Evolutionary conservation across 2,888 invertebrate genomes (phyloP), one percentile per base, ranked within the genome.

Genomic region (Megaustenia siamemsis): DNA sequence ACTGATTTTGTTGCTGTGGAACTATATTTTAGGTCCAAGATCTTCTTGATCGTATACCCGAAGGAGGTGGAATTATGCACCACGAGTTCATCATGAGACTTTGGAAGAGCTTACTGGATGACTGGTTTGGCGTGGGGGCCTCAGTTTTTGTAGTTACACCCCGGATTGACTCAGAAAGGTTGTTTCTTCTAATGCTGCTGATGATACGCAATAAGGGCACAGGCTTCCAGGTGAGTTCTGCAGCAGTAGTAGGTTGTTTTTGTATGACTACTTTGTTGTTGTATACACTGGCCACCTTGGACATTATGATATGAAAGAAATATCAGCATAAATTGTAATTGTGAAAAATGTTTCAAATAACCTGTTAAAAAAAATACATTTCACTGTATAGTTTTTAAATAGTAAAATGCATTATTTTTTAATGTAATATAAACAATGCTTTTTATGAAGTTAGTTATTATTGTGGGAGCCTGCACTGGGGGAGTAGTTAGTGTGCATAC

Each of bases 151-250:
- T 93, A 18, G 93, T 92, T 32, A 92, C 93, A 2, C 92, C 93
- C 5, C 86, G 89, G 18, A 92, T 93, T n/a, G 93, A 93, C 83
- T 91, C 92, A 43, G 92, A 92, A 75, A 87, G 93, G n/a, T 87
- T 93, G 28, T 90, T 92, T 80, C 90, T 90, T 63, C 88, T 92
- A 28, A 90, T 91, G 84, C 85, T 92, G 68, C 86, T 93, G 10
- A 92, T 92, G 92, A 89, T 93, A 38, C 86, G 91, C 21, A 93
- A 92, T 88, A 92, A 92, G 86, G 92, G 92, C 15, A 91, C 92
- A n/a, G 92, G 90, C 0, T 91, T 90, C 73, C 88, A 88, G 73
- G 90, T 89, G 32, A 82, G 82, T 68, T 12, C 3, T 45, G 38
- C 28, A 45, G 32, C 32, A 66, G 66, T 12, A 32, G 21, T 28